Evolutionary conservation across 2,797 vertebrate species (phyloP).

Genomic region (Salarias fasciatus): DNA sequence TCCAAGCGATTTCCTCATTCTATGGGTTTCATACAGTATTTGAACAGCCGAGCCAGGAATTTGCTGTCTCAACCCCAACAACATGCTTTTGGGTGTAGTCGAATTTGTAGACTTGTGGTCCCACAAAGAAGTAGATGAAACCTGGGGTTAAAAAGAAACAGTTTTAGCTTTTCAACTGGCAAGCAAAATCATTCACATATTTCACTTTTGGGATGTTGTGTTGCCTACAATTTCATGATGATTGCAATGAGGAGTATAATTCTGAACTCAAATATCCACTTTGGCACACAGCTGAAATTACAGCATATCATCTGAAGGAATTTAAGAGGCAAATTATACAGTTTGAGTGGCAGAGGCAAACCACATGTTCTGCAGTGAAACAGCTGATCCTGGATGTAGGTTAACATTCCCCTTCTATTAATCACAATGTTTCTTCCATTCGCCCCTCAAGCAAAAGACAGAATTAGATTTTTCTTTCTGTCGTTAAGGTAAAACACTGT

Average conservation of each 20-base stretch:
- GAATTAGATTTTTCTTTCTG: constrained; percentile 1
- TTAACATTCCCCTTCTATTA: constrained; percentile 34
- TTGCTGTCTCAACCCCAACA: constrained; percentile 72
- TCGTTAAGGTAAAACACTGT: background rate
- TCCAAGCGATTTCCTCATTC: constrained; percentile 22
- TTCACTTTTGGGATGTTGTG: constrained; percentile 1
- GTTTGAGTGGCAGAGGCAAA: constrained; percentile 35
- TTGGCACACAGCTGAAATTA: constrained; percentile 34
- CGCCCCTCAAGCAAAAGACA: constrained; percentile 26
- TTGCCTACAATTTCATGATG: constrained; percentile 2
- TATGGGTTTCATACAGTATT: constrained; percentile 3
- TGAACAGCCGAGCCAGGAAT: constrained; percentile 84
- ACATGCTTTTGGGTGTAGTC: constrained; percentile 70
- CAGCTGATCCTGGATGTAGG: constrained; percentile 19
- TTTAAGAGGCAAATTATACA: constrained; percentile 40
- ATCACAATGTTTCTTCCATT: constrained; percentile 26
- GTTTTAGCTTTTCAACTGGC: background rate
- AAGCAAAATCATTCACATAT: constrained; percentile 6
- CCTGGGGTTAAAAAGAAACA: constrained; percentile 57
- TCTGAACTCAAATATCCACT: constrained; percentile 30
- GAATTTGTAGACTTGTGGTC: constrained; percentile 78
- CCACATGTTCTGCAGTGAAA: constrained; percentile 22
- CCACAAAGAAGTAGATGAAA: constrained; percentile 82
- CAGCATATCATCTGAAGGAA: constrained; percentile 11
- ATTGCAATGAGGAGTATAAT: constrained; percentile 30